A percentile compares a stretch with the other conserved stretches of the same genome.
Conservation (phyloP, 37 sponge, comb jelly and placozoan species). For the Spongilla lacustris region DNA sequence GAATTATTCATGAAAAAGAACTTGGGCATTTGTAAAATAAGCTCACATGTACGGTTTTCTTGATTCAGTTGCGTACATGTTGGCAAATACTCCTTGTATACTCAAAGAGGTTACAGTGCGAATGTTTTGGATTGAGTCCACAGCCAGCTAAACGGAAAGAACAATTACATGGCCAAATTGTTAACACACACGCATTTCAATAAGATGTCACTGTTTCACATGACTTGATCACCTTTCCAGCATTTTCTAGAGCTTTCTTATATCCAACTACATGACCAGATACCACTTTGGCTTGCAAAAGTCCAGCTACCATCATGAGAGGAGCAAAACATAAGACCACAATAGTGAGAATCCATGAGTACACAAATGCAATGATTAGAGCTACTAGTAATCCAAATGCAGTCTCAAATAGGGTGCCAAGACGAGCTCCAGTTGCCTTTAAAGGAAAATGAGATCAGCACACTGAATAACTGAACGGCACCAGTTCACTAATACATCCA, state of each 20-base stretch:
- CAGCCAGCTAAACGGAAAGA: conserved; percentile 40
- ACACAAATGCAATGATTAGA: conserved; percentile 67
- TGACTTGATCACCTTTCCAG: conserved; percentile 66
- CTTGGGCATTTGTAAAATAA: background rate
- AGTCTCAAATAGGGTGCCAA: conserved; percentile 75
- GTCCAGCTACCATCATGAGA: conserved; percentile 48
- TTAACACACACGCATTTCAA: background rate
- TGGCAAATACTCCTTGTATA: conserved; percentile 47
- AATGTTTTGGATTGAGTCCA: conserved; percentile 80
- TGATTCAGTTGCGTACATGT: conserved; percentile 20
- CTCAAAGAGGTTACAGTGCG: conserved; percentile 75
- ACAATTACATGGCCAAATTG: background rate
- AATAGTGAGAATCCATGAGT: conserved; percentile 75
- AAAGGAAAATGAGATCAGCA: too few species aligned
- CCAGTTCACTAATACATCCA: too few species aligned
- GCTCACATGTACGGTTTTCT: conserved; percentile 51
- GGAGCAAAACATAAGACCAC: conserved; percentile 68
- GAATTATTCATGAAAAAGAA: background rate
- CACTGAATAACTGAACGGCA: too few species aligned
- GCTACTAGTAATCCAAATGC: conserved; percentile 52
- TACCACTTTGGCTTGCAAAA: conserved; percentile 39
- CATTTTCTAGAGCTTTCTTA: conserved; percentile 68
- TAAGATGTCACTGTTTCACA: too few species aligned
- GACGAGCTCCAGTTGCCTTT: conserved; percentile 72
- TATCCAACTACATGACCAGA: conserved; percentile 37